Conservation (phyloP, 2,888 invertebrate species). For the Polia nebulosa region DNA sequence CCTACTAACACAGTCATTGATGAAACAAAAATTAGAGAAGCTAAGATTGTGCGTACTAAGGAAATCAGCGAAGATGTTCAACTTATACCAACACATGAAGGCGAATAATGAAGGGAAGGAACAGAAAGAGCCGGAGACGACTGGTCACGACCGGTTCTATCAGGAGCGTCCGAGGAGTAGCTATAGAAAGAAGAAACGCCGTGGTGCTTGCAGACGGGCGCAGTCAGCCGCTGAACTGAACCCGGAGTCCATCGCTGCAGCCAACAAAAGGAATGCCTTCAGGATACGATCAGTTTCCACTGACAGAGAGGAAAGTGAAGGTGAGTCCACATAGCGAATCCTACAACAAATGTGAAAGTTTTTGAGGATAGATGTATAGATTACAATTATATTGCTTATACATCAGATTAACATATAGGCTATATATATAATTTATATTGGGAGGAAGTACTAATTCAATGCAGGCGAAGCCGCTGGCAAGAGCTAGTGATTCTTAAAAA, state of each 20-base stretch:
- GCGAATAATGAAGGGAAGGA: slow-evolving; percentile 90
- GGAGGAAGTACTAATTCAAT: too few relatives aligned
- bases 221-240: slow-evolving; percentile 93
- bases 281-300: slow-evolving; percentile 92
- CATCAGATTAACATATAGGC: too few relatives aligned
- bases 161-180: slow-evolving; percentile 91
- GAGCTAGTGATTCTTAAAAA: too few relatives aligned
- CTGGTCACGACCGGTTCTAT: slow-evolving; percentile 96
- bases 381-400: too few relatives aligned
- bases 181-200: slow-evolving; percentile 89
- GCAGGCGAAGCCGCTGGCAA: too few relatives aligned
- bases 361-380: too few relatives aligned
- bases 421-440: too few relatives aligned
- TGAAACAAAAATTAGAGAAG: slow-evolving; percentile 74
- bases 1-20: slow-evolving; percentile 62
- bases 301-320: slow-evolving; percentile 91
- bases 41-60: slow-evolving; percentile 70
- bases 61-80: slow-evolving; percentile 92
- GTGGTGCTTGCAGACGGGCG: slow-evolving; percentile 92
- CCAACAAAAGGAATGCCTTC: slow-evolving; percentile 92
- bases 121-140: slow-evolving; percentile 91
- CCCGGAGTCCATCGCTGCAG: slow-evolving; percentile 92
- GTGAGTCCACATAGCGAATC: slow-evolving; percentile 71
- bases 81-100: slow-evolving; percentile 93
- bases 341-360: too few relatives aligned